Base-by-base conservation (phyloP, 2,888 invertebrate genomes). In the Drosophila fulvimacula region DNA sequence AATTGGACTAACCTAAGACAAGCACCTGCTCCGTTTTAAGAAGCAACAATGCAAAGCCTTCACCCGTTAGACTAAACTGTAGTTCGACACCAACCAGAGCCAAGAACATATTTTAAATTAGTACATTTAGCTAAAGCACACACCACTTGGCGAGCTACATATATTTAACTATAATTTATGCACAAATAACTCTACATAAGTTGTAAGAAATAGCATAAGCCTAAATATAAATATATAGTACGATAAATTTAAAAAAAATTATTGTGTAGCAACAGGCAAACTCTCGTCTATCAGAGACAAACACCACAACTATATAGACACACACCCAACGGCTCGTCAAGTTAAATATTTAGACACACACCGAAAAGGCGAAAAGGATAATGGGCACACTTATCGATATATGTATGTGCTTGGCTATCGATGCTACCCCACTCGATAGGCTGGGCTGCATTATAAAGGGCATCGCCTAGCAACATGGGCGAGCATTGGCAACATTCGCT, bases 401-500 rank as follows among this genome's bases (percentile, higher is more conserved):
- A 27, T 39, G 1, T 3, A n/a, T n/a, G 15, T 4, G 2, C 27
- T 30, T 9, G 30, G 46, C 17, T 34, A 48, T 34, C 66, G 48
- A 30, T 21, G 36, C 42, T 9, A 27, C 10, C 6, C 19, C 32
- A 30, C 15, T 51, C 55, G 57, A 57, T 57, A 57, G 24, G 3
- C 13, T 9, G 44, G 30, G 30, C 10, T 19, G 55, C 41, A 55
- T n/a, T 38, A 4, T 24, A 38, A 34, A 19, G 34, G 38, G 24
- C 67, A 66, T 52, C 52, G 27, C 65, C 24, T 65, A 64, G 65
- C 64, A 59, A 66, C 59, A 66, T 46, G 34, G 32, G n/a, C 32
- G 34, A 17, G 30, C 11, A n/a, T 59, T 57, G 39, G 57, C 72
- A 72, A 72, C 72, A 67, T 57, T 72, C 44, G 42, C 46, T 19